Evolutionary conservation across 2,113 vertebrate species (phyloP), one percentile per base, ranked within the genome.

Genomic region (Antigone vipio): DNA sequence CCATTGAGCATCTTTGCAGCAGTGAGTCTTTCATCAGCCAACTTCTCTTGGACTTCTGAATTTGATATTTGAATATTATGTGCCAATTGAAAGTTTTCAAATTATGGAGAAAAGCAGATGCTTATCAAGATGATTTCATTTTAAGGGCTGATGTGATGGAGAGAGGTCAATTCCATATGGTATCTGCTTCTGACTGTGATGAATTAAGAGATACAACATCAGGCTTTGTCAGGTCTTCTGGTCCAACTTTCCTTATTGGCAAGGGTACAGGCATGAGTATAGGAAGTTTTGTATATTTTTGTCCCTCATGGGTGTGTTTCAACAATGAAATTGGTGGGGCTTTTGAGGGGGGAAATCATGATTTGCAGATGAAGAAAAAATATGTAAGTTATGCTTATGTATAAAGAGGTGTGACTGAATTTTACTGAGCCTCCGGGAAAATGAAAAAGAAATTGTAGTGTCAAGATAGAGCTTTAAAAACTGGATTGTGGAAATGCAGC

Each of bases 361-460:
- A 78, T 87, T 89, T 97, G 58, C 73, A 85, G 60, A 88, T 75
- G 83, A 89, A 83, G 62, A 76, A 91, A 59, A 97, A 95, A 79
- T 85, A 91, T 93, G 13, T 72, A 84, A 84, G 62, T 62, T 87
- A 91, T 53, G 76, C 86, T 72, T 94, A 38, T 68, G 16, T 77
- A 19, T 85, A 45, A 90, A 69, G 94, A 92, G 34, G 64, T 89
- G 88, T 69, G 62, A 87, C 53, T 92, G 66, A 85, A 75, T 84
- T 90, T 96, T 97, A 91, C 49, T 87, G 80, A 92, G 29, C 95
- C 73, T 84, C 5, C 24, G 80, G 88, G 94, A 89, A 75, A 89
- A 82, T 42, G 47, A 58, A 62, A 80, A 91, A 92, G 56, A 58
- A 88, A 58, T 76, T 92, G 66, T 23, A 68, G n/a, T 74, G 71